Conservation (phyloP, 1,140 invertebrate species). For the Sminthurides bifidus region DNA sequence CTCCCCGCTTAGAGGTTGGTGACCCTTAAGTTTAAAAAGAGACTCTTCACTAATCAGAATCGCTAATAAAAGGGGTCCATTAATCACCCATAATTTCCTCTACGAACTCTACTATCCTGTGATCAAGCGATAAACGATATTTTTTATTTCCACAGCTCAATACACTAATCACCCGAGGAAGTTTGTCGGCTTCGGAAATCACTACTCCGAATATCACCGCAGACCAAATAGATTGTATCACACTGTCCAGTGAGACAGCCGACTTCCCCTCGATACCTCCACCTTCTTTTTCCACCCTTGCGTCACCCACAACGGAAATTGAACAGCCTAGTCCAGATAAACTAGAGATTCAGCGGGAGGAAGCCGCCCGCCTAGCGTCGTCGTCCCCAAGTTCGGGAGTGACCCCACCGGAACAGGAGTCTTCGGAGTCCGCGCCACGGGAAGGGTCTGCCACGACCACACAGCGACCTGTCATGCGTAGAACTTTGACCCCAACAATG, state of each 20-base stretch:
- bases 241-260: constrained; percentile 9
- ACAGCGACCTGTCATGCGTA: background rate
- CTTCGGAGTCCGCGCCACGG: background rate
- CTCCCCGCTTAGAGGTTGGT: constrained; percentile 23
- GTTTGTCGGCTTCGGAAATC: constrained; percentile 14
- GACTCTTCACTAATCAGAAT: background rate
- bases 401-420: background rate
- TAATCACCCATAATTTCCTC: too few species aligned
- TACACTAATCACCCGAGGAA: constrained; percentile 18
- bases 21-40: background rate
- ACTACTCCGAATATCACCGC: constrained; percentile 13
- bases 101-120: background rate
- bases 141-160: constrained; percentile 17
- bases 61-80: background rate
- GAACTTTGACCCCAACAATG: background rate
- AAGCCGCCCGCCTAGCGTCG: background rate
- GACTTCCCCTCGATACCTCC: constrained; percentile 26
- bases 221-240: constrained; percentile 18
- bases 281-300: constrained; percentile 24
- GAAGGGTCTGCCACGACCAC: background rate
- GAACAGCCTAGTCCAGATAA: background rate
- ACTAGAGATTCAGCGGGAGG: background rate
- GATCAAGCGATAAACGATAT: background rate
- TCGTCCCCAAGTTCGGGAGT: background rate
- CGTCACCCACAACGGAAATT: constrained; percentile 1